Percentiles rank a stretch among this genome's conserved stretches.
These are phyloP conservation scores for Hylomyscus alleni DNA, from an alignment of 2,797 vertebrate species.

Conservation along the genomic window DNA sequence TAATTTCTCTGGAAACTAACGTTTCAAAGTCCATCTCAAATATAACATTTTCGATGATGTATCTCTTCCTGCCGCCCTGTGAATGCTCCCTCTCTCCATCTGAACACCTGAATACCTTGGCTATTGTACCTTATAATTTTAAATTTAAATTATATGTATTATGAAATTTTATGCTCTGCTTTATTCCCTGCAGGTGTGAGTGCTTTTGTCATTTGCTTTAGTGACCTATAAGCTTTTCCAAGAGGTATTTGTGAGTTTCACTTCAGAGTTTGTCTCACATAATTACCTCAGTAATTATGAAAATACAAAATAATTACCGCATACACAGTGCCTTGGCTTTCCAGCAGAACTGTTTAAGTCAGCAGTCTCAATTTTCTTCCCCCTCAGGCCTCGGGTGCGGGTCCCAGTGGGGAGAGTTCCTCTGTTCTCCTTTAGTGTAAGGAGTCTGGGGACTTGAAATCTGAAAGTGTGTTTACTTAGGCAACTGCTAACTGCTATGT, in stretches of 20 bases:
- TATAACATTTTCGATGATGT: background rate
- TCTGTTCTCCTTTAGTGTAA: background rate
- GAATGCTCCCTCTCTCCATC: background rate
- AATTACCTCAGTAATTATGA: background rate
- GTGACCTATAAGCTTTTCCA: background rate
- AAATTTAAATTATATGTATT: background rate
- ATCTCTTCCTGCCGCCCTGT: background rate
- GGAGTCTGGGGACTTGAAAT: background rate
- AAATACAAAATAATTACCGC: background rate
- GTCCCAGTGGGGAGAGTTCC: background rate
- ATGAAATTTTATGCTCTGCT: background rate
- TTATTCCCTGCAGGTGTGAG: background rate
- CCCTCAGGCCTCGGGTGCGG: background rate
- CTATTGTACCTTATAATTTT: background rate
- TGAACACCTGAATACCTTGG: background rate
- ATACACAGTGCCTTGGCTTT: background rate
- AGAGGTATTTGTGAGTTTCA: background rate
- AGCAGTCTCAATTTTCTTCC: background rate
- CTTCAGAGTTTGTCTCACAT: background rate
- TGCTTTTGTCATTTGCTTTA: background rate
- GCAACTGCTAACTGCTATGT: background rate
- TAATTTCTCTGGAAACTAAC: constrained; percentile 27
- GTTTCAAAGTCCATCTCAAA: background rate
- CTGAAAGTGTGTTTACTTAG: background rate
- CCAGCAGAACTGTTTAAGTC: background rate